phyloP scores from a whole-genome alignment of 2,113 vertebrate species.

The Nothocercus julius region DNA sequence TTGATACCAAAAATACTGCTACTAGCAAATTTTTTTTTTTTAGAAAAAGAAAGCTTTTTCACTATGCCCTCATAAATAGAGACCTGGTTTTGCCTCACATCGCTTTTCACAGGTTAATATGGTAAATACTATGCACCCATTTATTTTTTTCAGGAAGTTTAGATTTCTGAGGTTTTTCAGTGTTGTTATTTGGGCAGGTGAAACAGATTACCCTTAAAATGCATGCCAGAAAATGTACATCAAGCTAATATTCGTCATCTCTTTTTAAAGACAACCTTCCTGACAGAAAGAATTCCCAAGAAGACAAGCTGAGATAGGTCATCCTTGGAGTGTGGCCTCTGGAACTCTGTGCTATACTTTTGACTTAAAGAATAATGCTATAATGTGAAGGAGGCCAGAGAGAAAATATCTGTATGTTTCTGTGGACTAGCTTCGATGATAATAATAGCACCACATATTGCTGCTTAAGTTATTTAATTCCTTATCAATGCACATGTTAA shows the following conservation, averaged over 20 bases:
- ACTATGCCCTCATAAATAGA: background rate
- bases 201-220: background rate
- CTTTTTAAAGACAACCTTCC: background rate
- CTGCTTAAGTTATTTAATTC: constrained; percentile 41
- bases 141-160: background rate
- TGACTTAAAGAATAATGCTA: background rate
- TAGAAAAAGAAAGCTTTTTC: background rate
- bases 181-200: background rate
- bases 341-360: background rate
- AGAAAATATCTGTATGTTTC: background rate
- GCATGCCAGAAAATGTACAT: background rate
- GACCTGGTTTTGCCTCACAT: background rate
- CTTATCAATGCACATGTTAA: background rate
- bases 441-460: background rate
- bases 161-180: background rate
- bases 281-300: background rate
- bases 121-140: background rate
- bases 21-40: background rate
- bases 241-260: background rate
- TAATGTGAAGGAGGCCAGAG: background rate
- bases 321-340: background rate
- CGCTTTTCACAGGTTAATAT: background rate
- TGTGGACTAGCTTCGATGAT: accelerated
- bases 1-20: background rate
- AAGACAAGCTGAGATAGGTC: background rate